Conservation (phyloP, 2,888 invertebrate species). For the Nephrotoma appendiculata region DNA sequence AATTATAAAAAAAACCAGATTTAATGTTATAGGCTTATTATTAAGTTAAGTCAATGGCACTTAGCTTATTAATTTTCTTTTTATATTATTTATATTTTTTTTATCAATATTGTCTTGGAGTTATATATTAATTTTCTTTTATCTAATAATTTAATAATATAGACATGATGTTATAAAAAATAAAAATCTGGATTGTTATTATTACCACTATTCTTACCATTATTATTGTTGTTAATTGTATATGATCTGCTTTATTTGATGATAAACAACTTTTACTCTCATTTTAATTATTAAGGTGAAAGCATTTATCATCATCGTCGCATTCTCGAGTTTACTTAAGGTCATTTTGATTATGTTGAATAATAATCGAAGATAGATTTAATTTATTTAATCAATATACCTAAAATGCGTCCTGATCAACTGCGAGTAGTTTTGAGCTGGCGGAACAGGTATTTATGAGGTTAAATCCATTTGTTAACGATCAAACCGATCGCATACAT, state of each 20-base stretch:
- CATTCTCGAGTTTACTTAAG: neutral
- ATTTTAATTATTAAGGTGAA: neutral
- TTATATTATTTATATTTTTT: neutral
- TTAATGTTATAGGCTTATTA: neutral
- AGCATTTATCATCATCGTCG: neutral
- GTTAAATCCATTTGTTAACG: too few relatives aligned
- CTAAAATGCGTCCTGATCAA: too few relatives aligned
- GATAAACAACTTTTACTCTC: neutral
- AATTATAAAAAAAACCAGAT: neutral
- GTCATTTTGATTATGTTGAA: neutral
- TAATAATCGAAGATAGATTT: too few relatives aligned
- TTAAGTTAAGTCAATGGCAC: neutral
- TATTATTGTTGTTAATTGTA: neutral
- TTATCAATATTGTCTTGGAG: neutral
- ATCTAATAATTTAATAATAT: neutral
- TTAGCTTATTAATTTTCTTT: neutral
- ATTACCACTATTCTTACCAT: neutral
- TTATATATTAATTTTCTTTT: neutral
- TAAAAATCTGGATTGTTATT: neutral
- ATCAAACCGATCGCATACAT: too few relatives aligned
- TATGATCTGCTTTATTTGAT: neutral
- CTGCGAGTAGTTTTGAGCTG: too few relatives aligned
- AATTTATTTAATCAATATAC: too few relatives aligned
- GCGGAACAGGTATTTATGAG: too few relatives aligned
- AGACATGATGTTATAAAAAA: neutral